Evolutionary conservation across 2,888 invertebrate species (phyloP).

Genomic region (Heterodera filipjevi): DNA sequence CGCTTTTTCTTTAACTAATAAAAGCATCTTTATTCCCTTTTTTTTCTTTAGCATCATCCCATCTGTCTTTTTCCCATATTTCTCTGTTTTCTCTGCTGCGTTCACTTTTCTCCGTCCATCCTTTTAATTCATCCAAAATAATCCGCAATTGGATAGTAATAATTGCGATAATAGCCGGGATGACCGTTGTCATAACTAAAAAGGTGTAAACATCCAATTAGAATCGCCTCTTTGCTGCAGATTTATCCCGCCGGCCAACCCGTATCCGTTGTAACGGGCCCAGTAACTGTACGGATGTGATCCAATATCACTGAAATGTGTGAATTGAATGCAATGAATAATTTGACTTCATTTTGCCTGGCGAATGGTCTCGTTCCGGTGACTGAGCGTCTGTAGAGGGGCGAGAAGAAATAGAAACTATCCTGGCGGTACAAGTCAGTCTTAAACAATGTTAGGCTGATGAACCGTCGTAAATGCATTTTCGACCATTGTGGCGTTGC

Average conservation of each 20-base stretch:
- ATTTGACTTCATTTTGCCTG: neutral
- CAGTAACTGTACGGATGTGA: slow-evolving; percentile 50
- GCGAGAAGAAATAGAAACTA: slow-evolving; percentile 35
- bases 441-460: neutral
- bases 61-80: neutral
- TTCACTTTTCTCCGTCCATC: neutral
- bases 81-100: neutral
- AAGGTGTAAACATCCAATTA: neutral
- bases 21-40: slow-evolving; percentile 28
- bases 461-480: neutral
- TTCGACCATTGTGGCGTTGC: slow-evolving; percentile 16
- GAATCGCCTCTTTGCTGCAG: too few relatives aligned
- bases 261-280: slow-evolving; percentile 62
- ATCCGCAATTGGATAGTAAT: slow-evolving; percentile 22
- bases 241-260: too few relatives aligned
- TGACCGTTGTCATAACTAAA: slow-evolving; percentile 54
- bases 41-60: neutral
- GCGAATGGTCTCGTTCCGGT: slow-evolving; percentile 25
- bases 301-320: slow-evolving; percentile 18
- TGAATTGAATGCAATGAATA: neutral
- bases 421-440: slow-evolving; percentile 38
- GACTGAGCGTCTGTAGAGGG: slow-evolving; percentile 30
- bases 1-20: neutral
- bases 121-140: slow-evolving; percentile 27
- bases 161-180: slow-evolving; percentile 54